Conservation (phyloP, 2,113 vertebrate species). For the Petaurus breviceps region DNA sequence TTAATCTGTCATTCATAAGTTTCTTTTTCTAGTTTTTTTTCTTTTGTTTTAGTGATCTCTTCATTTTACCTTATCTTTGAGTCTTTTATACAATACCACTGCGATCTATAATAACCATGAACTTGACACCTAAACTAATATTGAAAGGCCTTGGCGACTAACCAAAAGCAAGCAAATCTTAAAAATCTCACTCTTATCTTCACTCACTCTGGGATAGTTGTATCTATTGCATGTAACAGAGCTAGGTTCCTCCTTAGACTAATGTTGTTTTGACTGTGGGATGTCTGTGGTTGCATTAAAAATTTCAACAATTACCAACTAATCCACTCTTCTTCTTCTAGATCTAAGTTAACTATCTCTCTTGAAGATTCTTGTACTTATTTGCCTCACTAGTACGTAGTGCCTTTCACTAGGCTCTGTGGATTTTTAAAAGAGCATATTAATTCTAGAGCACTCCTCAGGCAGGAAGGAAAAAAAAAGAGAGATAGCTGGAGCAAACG, state of each 20-base stretch:
- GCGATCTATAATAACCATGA: constrained; percentile 83
- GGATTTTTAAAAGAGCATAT: constrained; percentile 61
- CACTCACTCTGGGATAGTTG: constrained; percentile 73
- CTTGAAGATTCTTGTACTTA: constrained; percentile 49
- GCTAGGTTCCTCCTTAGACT: constrained; percentile 81
- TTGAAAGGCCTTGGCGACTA: constrained; percentile 87
- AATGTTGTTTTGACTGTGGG: constrained; percentile 79
- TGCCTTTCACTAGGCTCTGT: constrained; percentile 67
- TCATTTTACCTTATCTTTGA: constrained; percentile 71
- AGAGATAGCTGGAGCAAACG: constrained; percentile 5
- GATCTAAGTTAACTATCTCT: constrained; percentile 74
- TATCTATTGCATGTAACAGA: constrained; percentile 73
- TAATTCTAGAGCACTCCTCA: constrained; percentile 67
- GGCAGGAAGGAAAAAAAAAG: constrained; percentile 36
- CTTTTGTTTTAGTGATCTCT: constrained; percentile 72
- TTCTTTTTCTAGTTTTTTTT: constrained; percentile 73
- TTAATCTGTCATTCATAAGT: constrained; percentile 60
- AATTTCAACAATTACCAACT: constrained; percentile 79
- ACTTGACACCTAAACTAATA: constrained; percentile 76
- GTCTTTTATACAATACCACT: constrained; percentile 79
- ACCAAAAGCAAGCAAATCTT: constrained; percentile 76
- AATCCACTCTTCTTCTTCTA: constrained; percentile 77
- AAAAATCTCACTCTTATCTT: constrained; percentile 68
- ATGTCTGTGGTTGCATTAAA: constrained; percentile 95
- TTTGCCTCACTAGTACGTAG: constrained; percentile 67